Percentiles rank a stretch among this genome's conserved stretches.
phyloP scores from a whole-genome alignment of 1,140 invertebrate genomes.

The Drosophila sproati region DNA sequence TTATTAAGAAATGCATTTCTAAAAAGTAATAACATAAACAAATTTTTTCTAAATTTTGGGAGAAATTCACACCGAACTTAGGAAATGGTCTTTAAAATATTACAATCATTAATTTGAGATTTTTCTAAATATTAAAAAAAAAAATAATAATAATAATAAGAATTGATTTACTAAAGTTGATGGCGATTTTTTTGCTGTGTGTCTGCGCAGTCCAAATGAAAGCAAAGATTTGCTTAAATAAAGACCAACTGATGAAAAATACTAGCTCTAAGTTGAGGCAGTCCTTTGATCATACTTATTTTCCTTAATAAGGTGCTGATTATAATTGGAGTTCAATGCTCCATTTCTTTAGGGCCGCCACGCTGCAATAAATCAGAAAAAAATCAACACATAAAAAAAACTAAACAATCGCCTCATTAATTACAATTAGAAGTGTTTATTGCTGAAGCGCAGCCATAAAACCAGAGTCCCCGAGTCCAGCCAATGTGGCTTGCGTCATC shows the following conservation, averaged over 20 bases:
- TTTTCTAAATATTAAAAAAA: too few relatives aligned
- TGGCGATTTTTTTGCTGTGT: too few relatives aligned
- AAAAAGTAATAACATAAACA: too few relatives aligned
- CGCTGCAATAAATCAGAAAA: constrained; percentile 72
- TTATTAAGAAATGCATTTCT: too few relatives aligned
- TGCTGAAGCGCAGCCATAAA: constrained; percentile 78
- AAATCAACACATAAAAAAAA: constrained; percentile 82
- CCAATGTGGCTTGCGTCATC: constrained; percentile 71
- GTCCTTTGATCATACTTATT: background rate
- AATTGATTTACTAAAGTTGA: too few relatives aligned
- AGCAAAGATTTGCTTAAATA: background rate
- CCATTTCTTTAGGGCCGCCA: constrained; percentile 39
- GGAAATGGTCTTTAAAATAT: too few relatives aligned
- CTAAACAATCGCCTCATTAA: constrained; percentile 83
- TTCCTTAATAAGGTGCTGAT: constrained; percentile 26
- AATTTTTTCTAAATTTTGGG: too few relatives aligned
- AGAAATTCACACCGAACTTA: too few relatives aligned
- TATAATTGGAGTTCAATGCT: constrained; percentile 62
- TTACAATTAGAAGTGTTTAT: constrained; percentile 84
- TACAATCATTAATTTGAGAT: too few relatives aligned
- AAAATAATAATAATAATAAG: too few relatives aligned
- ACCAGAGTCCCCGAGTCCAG: constrained; percentile 12
- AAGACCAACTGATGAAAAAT: background rate
- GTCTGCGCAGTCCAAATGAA: constrained; percentile 12
- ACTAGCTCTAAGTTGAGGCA: background rate